phyloP scores from a whole-genome alignment of 2,888 invertebrate genomes.

The Yponomeuta plumbellus region DNA sequence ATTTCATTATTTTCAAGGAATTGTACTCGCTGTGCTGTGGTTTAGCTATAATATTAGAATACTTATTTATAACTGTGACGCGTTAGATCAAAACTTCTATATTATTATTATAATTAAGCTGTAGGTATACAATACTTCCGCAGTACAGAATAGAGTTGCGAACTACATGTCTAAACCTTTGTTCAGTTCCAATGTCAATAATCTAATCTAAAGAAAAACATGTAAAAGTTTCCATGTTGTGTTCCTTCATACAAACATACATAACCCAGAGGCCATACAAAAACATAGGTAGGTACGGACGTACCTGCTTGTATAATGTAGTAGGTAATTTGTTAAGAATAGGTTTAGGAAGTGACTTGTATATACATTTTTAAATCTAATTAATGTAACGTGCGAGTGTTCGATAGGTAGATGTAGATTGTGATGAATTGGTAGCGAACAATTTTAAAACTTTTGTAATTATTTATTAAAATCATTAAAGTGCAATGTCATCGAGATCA shows the following conservation, averaged over 20 bases:
- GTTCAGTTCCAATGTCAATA: neutral
- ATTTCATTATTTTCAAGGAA: constrained; percentile 15
- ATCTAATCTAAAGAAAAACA: neutral
- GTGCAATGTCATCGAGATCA: neutral
- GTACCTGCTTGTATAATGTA: constrained; percentile 14
- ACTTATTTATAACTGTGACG: constrained; percentile 2
- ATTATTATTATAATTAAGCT: neutral
- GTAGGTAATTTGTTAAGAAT: constrained; percentile 31
- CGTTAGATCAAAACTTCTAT: constrained; percentile 5
- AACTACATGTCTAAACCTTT: neutral
- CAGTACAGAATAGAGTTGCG: too few species aligned
- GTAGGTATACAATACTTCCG: neutral
- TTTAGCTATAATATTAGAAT: constrained; percentile 31
- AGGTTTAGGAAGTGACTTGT: constrained; percentile 66
- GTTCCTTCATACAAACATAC: neutral
- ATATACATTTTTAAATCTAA: constrained; percentile 69
- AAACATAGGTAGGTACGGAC: constrained; percentile 8
- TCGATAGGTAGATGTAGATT: constrained; percentile 73
- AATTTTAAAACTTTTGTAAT: constrained; percentile 35
- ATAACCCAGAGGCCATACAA: constrained; percentile 17
- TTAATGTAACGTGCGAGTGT: constrained; percentile 72
- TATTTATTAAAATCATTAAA: constrained; percentile 19
- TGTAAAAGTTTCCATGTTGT: neutral
- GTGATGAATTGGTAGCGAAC: constrained; percentile 61
- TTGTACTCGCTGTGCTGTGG: constrained; percentile 50